Evolutionary conservation across 2,113 vertebrate species (phyloP).

Genomic region (Irena cyanogastra): DNA sequence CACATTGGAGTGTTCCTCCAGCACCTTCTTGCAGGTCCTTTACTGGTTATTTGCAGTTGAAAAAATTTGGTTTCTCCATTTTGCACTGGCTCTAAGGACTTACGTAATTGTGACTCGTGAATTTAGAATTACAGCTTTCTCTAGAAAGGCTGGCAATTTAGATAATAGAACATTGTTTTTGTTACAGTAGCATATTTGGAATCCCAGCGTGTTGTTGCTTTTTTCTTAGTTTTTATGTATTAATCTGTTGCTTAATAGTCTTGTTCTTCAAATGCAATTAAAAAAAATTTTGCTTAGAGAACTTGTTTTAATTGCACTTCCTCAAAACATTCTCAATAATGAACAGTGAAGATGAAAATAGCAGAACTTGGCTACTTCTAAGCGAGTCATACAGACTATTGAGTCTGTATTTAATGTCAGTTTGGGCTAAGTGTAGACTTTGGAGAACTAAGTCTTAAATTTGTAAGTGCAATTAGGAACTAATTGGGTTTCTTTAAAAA

Average conservation of each 20-base stretch:
- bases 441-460: slow-evolving; percentile 18
- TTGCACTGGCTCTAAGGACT: neutral
- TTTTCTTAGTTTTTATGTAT: neutral
- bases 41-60: neutral
- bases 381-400: slow-evolving; percentile 4
- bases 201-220: neutral
- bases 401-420: slow-evolving; percentile 26
- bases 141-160: neutral
- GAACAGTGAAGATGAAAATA: slow-evolving; percentile 17
- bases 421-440: neutral
- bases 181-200: neutral
- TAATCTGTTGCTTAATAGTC: neutral
- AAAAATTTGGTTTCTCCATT: neutral
- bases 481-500: neutral
- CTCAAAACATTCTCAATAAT: neutral
- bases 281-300: neutral
- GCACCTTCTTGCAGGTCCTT: neutral
- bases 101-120: neutral
- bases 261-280: slow-evolving; percentile 7
- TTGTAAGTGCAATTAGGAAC: slow-evolving; percentile 36
- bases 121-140: neutral
- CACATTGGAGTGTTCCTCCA: neutral
- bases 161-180: neutral
- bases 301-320: slow-evolving; percentile 11
- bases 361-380: neutral